A percentile compares a stretch with the other conserved stretches of the same genome.
Conservation (phyloP, 2,113 vertebrate genomes). For the Hiodon tergisus region DNA sequence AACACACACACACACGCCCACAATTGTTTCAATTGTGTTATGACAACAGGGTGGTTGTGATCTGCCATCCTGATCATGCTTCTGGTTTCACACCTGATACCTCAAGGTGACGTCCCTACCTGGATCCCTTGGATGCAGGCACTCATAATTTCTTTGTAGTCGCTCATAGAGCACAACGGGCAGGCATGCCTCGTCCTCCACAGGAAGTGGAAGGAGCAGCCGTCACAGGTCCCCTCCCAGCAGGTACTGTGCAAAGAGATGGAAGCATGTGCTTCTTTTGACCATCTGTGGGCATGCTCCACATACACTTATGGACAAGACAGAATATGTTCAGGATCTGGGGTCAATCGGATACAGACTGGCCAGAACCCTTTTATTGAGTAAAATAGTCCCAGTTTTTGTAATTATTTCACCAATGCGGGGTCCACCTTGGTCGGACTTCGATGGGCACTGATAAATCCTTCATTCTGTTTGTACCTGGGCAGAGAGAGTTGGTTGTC, state of each 20-base stretch:
- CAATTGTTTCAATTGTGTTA: not conserved
- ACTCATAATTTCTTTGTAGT: constrained; percentile 80
- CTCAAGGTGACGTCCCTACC: constrained; percentile 53
- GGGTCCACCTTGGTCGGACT: not conserved
- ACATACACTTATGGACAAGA: not conserved
- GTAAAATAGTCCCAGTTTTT: not conserved
- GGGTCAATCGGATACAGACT: no score
- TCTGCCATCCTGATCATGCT: not conserved
- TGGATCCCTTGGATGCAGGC: constrained; percentile 80
- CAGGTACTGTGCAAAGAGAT: constrained; percentile 65
- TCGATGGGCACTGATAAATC: not conserved
- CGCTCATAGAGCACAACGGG: constrained; percentile 74
- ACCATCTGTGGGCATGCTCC: not conserved
- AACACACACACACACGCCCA: not conserved
- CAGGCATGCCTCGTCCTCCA: constrained; percentile 79
- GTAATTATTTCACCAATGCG: not conserved
- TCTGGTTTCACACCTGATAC: not conserved
- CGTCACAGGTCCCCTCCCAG: constrained; percentile 87
- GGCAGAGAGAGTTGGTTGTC: constrained; percentile 65
- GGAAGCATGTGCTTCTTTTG: constrained; percentile 10
- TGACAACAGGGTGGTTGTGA: not conserved
- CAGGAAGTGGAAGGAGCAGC: constrained; percentile 87
- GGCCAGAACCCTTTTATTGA: no score
- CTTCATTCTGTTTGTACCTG: constrained; percentile 56
- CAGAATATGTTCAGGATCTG: no score